Evolutionary conservation across 2,797 vertebrate genomes (phyloP).

Genomic region (Squalus acanthias): DNA sequence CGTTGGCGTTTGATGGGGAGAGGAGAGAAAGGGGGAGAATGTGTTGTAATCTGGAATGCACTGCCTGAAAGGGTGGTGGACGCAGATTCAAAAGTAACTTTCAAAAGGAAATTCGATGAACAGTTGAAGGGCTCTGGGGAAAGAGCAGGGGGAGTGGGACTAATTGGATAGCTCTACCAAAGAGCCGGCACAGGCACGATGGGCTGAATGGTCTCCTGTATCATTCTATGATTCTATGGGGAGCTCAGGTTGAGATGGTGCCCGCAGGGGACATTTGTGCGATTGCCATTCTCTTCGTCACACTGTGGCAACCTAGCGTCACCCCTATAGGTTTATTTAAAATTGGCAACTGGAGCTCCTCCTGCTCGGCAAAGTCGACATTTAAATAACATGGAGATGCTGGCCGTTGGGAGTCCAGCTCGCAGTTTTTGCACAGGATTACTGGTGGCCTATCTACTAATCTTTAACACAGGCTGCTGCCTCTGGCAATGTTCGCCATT

Average conservation of each 20-base stretch:
- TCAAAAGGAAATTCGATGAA: background rate
- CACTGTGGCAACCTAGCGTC: background rate
- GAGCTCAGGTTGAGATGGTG: background rate
- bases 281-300: background rate
- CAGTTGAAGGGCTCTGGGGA: background rate
- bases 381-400: background rate
- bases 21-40: background rate
- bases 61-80: background rate
- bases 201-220: background rate
- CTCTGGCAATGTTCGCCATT: background rate
- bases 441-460: background rate
- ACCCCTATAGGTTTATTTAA: background rate
- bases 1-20: background rate
- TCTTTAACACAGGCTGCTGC: background rate
- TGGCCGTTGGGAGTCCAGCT: background rate
- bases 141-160: background rate
- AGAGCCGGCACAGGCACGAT: background rate
- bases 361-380: no score
- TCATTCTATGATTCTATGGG: background rate
- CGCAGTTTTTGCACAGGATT: background rate
- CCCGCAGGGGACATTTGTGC: background rate
- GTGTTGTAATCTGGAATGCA: background rate
- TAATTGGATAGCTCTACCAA: background rate
- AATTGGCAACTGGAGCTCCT: no score
- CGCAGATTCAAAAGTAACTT: background rate